Evolutionary conservation across 2,888 invertebrate genomes (phyloP).

Genomic region (Netelia inedita): DNA sequence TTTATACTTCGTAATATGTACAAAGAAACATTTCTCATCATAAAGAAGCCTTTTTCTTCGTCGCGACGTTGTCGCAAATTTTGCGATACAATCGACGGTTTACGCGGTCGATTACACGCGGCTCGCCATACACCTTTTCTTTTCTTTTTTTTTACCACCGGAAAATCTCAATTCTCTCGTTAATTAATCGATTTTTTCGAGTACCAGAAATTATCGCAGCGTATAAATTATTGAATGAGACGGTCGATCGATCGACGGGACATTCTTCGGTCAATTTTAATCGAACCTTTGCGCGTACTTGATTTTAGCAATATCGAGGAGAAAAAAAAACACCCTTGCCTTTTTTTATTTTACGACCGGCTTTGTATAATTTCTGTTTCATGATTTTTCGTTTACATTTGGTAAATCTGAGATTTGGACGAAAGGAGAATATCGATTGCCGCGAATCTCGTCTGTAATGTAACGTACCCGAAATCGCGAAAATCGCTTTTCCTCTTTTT

Average conservation of each 20-base stretch:
- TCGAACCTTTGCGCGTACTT: neutral
- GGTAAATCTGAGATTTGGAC: neutral
- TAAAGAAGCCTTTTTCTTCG: constrained; percentile 46
- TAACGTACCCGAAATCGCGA: neutral
- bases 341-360: neutral
- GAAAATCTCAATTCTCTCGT: constrained; percentile 10
- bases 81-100: neutral
- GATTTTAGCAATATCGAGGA: neutral
- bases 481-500: neutral
- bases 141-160: constrained; percentile 1
- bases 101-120: too few species aligned
- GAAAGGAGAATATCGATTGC: constrained; percentile 7
- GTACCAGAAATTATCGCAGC: constrained; percentile 70
- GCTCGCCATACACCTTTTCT: neutral
- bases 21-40: constrained; percentile 74
- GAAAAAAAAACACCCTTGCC: neutral
- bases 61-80: constrained; percentile 49
- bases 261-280: constrained; percentile 15
- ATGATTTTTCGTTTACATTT: neutral
- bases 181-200: constrained; percentile 22
- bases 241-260: constrained; percentile 35
- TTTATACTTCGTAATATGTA: constrained; percentile 75
- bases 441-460: neutral
- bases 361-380: constrained; percentile 23
- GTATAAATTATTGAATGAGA: constrained; percentile 78